These are phyloP conservation scores for Haemorhous mexicanus DNA, from an alignment of 2,113 vertebrate species.

Conservation along the genomic window DNA sequence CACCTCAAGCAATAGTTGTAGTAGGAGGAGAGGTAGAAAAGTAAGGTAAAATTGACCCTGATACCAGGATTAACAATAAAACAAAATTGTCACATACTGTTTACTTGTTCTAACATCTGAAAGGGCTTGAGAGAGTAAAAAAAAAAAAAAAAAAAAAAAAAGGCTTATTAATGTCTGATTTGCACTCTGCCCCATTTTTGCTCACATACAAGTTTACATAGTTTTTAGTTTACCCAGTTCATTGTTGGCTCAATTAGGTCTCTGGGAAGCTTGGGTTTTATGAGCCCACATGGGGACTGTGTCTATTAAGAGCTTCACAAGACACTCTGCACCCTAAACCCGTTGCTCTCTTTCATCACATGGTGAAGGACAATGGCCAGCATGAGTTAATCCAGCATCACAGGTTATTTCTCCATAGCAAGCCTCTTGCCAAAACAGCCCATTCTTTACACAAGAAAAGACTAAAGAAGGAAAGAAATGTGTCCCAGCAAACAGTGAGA, in stretches of 20 bases:
- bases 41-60: constrained; percentile 38
- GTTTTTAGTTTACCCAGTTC: background rate
- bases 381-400: background rate
- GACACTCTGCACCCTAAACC: background rate
- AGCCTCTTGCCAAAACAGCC: background rate
- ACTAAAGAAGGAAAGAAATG: constrained; percentile 62
- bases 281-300: background rate
- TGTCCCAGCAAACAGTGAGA: constrained; percentile 8
- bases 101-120: constrained; percentile 69
- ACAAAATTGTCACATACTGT: constrained; percentile 6
- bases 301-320: background rate
- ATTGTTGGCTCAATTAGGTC: background rate
- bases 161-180: constrained; percentile 37
- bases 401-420: background rate
- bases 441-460: background rate
- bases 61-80: constrained; percentile 55
- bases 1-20: constrained; percentile 9
- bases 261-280: background rate
- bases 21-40: constrained; percentile 29
- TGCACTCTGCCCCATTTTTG: constrained; percentile 45
- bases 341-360: background rate
- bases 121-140: constrained; percentile 53
- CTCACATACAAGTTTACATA: constrained; percentile 15
- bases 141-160: background rate
- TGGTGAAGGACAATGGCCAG: background rate